Evolutionary conservation across 2,113 vertebrate genomes (phyloP), one percentile per base, ranked within the genome.

Genomic region (Riparia riparia): DNA sequence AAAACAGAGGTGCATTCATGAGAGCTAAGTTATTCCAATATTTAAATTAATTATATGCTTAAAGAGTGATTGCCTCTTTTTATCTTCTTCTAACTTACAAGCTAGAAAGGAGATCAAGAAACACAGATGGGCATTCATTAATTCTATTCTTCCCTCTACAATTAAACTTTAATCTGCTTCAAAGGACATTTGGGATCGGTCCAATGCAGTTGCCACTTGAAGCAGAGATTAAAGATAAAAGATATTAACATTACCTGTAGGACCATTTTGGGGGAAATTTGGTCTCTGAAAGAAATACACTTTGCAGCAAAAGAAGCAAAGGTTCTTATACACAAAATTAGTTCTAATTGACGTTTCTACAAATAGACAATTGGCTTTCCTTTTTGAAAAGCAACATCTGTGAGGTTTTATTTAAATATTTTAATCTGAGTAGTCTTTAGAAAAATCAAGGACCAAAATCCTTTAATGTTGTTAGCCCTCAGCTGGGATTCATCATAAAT

Each of bases 21-120:
- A 96, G 96, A 93, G 58, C 9, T 95, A 96, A 95, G 32, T 93
- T 95, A 95, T 94, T 96, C 77, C 71, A 86, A 94, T 94, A 87
- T 95, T 97, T 96, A 95, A 97, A 95, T 95, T 96, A 93, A 97
- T 95, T 96, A 94, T 89, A 94, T 44, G 69, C 56, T 89, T 93
- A 96, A 95, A 96, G 77, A 71, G 25, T 91, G 80, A 94, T 96
- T 93, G 74, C 28, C 11, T 96, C 70, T 92, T 97, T 97, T 96
- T 96, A 90, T 97, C 87, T 95, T 86, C 39, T 82, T 66, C 74
- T 64, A 96, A 86, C 50, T 96, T 60, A 91, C 89, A 96, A 89
- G 73, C 58, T 61, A 86, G 61, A 61, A 92, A 94, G 77, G 34
- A 92, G 84, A 95, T 85, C 76, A 96, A 94, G 71, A 96, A 94